Base-by-base conservation (phyloP, 2,797 vertebrate genomes). In the Enteromius trimaculatus region DNA sequence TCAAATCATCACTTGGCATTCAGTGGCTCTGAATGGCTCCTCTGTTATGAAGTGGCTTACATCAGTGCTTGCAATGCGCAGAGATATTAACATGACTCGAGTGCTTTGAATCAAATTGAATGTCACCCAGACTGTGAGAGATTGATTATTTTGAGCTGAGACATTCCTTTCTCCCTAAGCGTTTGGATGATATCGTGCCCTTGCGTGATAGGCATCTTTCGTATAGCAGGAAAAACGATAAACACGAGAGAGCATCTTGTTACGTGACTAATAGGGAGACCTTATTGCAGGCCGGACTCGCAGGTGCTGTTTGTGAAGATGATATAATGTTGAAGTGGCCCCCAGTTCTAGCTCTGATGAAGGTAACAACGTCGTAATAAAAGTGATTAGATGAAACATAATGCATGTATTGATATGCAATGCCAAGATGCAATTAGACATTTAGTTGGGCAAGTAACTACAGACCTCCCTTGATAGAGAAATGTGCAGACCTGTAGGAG, bases 41-140 rank as follows among this genome's bases (percentile, higher is more conserved):
- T 71, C 78, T 84, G 70, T 84, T 81, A 77, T 86, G 74, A 71
- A 83, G 82, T 71, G 75, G 82, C 66, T 62, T 83, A 83, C 82
- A 83, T 83, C 82, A 78, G 64, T 70, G 72, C 62, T 68, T 68
- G 81, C 77, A 51, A 82, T 39, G 42, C 69, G 47, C 37, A 34
- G 65, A 70, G 75, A 83, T 80, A 77, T 62, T 80, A 81, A 86
- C 79, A 77, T 71, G 77, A 69, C 47, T 83, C 29, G 60, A 72
- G 78, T 77, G 55, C 82, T 83, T 80, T 80, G 82, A 83, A 80
- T 86, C 77, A 86, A 83, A 86, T 65, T 83, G 53, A 84, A 77
- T 86, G 78, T 84, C 85, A 81, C 71, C 71, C 71, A 77, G 81
- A 83, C 75, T 77, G 14, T 66, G 23, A 72, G 72, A 78, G 78